Conservation (phyloP, 2,797 vertebrate genomes). For the Acanthornis magna region DNA sequence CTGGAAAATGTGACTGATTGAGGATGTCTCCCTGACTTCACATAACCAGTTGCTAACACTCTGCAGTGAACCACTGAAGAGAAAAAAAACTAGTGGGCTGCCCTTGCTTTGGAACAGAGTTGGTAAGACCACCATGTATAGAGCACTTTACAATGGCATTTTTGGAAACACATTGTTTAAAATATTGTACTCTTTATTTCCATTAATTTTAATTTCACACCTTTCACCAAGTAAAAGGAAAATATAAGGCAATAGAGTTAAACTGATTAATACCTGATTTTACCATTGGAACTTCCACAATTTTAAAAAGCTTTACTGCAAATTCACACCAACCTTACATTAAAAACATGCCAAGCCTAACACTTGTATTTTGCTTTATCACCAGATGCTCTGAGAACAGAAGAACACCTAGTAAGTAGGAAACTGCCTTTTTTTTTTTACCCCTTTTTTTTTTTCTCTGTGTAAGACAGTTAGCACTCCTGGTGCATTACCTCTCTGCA, state of each 20-base stretch:
- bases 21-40: background rate
- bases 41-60: background rate
- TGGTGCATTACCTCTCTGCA: background rate
- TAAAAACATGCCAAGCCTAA: background rate
- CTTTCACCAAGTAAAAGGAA: background rate
- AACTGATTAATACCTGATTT: background rate
- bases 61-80: background rate
- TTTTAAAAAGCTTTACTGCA: background rate
- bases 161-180: background rate
- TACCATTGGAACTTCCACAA: background rate
- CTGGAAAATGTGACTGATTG: background rate
- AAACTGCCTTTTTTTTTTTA: background rate
- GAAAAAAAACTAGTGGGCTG: background rate
- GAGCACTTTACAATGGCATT: background rate
- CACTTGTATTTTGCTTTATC: background rate
- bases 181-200: background rate
- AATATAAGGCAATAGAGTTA: background rate
- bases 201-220: slow-evolving; percentile 4
- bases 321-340: background rate
- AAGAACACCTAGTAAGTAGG: background rate
- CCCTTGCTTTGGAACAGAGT: background rate
- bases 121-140: background rate
- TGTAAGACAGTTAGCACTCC: background rate
- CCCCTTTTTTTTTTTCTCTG: accelerated
- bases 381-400: background rate